Evolutionary conservation across 2,113 vertebrate species (phyloP).

Genomic region (Petaurus breviceps): DNA sequence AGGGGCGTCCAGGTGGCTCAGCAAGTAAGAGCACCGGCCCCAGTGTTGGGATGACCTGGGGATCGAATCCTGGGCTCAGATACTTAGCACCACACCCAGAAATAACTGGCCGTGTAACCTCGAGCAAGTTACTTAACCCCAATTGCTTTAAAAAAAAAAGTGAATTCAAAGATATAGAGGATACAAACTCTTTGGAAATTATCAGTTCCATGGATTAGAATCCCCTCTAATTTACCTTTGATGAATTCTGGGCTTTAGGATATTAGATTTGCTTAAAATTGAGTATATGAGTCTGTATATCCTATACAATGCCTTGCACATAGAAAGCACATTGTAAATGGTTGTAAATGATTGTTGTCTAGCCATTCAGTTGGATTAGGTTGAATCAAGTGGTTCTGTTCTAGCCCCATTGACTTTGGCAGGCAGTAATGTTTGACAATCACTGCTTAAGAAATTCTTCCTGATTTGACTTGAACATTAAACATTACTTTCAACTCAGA

Average conservation of each 20-base stretch:
- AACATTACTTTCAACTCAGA: background rate
- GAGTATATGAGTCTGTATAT: background rate
- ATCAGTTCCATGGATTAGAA: background rate
- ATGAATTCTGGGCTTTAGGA: background rate
- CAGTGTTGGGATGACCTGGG: no score
- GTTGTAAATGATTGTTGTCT: background rate
- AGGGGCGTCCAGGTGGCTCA: no score
- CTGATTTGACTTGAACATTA: background rate
- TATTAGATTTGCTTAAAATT: background rate
- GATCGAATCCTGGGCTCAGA: no score
- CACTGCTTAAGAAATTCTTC: background rate
- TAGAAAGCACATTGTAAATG: background rate
- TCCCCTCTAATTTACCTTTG: background rate
- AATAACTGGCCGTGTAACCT: no score
- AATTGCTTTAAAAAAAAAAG: no score
- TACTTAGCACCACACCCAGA: no score
- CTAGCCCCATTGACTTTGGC: background rate
- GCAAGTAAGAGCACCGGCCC: no score
- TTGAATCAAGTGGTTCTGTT: background rate
- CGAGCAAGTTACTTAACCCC: no score
- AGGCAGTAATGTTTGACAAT: background rate
- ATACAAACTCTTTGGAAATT: background rate
- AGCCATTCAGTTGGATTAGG: background rate
- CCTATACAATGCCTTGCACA: background rate
- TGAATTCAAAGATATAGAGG: background rate